Base-by-base conservation (phyloP, 1,140 invertebrate species). In the Heterodera carotae region DNA sequence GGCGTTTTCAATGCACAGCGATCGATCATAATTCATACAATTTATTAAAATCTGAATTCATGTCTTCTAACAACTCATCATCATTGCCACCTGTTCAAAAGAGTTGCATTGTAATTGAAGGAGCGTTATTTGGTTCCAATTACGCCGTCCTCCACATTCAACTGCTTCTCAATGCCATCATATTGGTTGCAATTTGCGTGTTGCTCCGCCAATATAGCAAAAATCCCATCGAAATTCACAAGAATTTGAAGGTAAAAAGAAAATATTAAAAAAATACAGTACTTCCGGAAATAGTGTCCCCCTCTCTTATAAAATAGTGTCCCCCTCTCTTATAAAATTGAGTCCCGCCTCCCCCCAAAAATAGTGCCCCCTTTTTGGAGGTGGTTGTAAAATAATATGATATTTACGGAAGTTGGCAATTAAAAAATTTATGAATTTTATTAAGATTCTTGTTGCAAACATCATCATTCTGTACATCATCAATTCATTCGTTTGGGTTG, bases 401-500 rank as follows among this genome's bases (percentile, higher is more conserved):
- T 72, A 29, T 72, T 33, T 8, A 39, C 48, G 34, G n/a, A 72
- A 72, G 43, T 72, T 72, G 48, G 43, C 12, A 29, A 60, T 53
- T 39, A 15, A 59, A 39, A 72, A 12, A 56, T 8, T 15, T 56
- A 56, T 64, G 15, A 34, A 56, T 25, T 73, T 62, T 12, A 29
- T 73, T 33, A 36, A 73, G 71, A 5, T 73, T 39, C 62, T 73
- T 25, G 25, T 73, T 73, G 34, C 31, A 22, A 73, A 73, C 62
- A 73, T 62, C n/a, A 73, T 73, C 18, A 2, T 27, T 53, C 31
- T 73, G 3, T 73, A 73, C 56, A 53, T 73, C 36, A 53, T 73
- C 27, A 33, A 73, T 31, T 27, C 71, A 31, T 10, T 62, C n/a
- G n/a, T n/a, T 31, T 73, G 33, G 48, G 18, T 73, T 60, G 31